Base-by-base conservation (phyloP, 2,888 invertebrate species). In the Lithophane semibrunnea region DNA sequence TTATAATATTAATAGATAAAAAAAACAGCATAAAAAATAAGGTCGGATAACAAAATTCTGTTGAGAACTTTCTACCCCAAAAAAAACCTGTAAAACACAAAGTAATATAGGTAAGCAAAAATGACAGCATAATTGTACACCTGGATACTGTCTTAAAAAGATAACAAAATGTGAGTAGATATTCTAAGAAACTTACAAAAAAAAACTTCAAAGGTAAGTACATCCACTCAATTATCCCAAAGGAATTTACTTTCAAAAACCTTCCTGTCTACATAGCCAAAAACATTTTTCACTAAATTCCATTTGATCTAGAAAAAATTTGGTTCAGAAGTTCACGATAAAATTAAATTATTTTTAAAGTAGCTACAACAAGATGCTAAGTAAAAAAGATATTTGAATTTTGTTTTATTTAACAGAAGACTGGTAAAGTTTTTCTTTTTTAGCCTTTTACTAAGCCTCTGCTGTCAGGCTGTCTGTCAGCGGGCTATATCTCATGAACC, bases 301-400 rank as follows among this genome's bases (percentile, higher is more conserved):
- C 8, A 10, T 82, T 78, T 75, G 47, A 47, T 60, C 58, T 24
- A 29, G 13, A 47, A 47, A 75, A 66, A 60, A 82, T 60, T 44
- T 24, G 58, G 82, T 58, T 75, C 4, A 47, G 42, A 47, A 37
- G 21, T 75, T 65, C 16, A 18, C 21, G 44, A 65, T 8, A 1
- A 52, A 77, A 66, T 77, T 70, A 44, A 66, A 70, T 82, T 77
- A 66, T 21, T 54, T 60, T 47, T 47, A 3, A 68, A 82, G 58
- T 49, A 24, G 49, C 16, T 56, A 47, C 21, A 13, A 74, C 16
- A 21, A 47, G 56, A 80, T 56, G 2, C 10, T 21, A 7, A 63
- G 54, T 47, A 79, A 18, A 44, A 16, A 18, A 24, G 1, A 24
- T 24, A 44, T 47, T 64, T 24, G 3, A 24, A 49, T 52, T 60